These are phyloP conservation scores for Drosophila neoperkinsi DNA, from an alignment of 2,888 invertebrate species.

Conservation along the genomic window DNA sequence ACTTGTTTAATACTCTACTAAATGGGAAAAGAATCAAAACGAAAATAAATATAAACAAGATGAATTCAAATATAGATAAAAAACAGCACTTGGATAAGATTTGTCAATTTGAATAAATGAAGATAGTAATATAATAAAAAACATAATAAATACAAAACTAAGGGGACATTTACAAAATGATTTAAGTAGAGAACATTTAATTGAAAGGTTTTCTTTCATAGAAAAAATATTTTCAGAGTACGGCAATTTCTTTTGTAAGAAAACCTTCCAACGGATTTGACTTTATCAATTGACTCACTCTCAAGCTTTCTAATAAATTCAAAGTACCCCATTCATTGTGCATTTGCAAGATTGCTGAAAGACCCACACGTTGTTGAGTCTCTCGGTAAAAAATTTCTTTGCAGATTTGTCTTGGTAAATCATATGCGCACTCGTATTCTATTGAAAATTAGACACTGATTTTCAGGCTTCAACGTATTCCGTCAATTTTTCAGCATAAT, in stretches of 20 bases:
- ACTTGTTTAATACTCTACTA: constrained; percentile 50
- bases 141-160: background rate
- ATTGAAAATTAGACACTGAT: constrained; percentile 66
- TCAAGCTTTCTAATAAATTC: background rate
- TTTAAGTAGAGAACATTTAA: background rate
- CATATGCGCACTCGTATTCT: constrained; percentile 65
- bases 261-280: background rate
- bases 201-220: background rate
- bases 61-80: background rate
- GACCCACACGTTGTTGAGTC: constrained; percentile 39
- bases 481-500: constrained; percentile 72
- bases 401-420: constrained; percentile 65
- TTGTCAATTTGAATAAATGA: background rate
- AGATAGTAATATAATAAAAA: background rate
- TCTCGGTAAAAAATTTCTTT: constrained; percentile 32
- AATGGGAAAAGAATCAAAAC: background rate
- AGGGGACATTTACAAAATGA: background rate
- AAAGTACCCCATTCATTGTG: background rate
- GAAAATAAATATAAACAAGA: background rate
- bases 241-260: background rate
- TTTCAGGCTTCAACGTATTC: constrained; percentile 19
- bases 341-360: constrained; percentile 25
- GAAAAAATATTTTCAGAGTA: background rate
- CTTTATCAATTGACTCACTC: no score
- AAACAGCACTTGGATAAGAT: background rate